These are phyloP conservation scores for Odontesthes bonariensis DNA, from an alignment of 2,113 vertebrate genomes.

Conservation along the genomic window DNA sequence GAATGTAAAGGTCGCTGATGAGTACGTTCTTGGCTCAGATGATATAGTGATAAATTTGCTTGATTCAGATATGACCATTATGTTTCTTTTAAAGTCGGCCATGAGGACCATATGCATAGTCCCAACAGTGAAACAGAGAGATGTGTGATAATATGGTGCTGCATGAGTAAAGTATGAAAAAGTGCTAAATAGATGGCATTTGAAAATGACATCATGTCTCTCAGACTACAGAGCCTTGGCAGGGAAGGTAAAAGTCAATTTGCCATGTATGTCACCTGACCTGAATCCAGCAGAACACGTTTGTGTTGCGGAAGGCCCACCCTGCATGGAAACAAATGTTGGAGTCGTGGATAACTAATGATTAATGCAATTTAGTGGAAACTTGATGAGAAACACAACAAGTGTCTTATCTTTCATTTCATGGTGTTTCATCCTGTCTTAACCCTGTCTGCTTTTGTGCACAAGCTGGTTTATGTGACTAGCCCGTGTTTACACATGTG, in stretches of 20 bases:
- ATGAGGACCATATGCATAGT: not conserved
- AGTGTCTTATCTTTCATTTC: not conserved
- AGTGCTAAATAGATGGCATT: not conserved
- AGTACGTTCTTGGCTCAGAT: too few species aligned
- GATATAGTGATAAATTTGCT: too few species aligned
- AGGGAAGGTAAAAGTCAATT: too few species aligned
- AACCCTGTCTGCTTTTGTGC: not conserved
- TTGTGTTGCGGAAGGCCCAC: not conserved
- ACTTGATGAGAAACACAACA: not conserved
- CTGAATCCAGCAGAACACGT: not conserved
- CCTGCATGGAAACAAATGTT: not conserved
- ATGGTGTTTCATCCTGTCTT: not conserved
- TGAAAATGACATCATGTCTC: not conserved
- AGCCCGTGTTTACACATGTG: not conserved
- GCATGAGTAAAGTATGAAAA: not conserved
- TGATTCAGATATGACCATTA: too few species aligned
- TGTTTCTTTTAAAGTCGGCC: not conserved
- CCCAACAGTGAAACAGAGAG: not conserved
- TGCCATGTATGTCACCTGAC: not conserved
- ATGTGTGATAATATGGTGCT: not conserved
- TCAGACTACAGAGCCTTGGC: too few species aligned
- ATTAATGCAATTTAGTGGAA: not conserved
- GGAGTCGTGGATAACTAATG: not conserved
- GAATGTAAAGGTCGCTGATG: too few species aligned
- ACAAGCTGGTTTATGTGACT: not conserved